Evolutionary conservation across 2,113 vertebrate species (phyloP), one percentile per base, ranked within the genome.

Genomic region (Polyodon spathula): DNA sequence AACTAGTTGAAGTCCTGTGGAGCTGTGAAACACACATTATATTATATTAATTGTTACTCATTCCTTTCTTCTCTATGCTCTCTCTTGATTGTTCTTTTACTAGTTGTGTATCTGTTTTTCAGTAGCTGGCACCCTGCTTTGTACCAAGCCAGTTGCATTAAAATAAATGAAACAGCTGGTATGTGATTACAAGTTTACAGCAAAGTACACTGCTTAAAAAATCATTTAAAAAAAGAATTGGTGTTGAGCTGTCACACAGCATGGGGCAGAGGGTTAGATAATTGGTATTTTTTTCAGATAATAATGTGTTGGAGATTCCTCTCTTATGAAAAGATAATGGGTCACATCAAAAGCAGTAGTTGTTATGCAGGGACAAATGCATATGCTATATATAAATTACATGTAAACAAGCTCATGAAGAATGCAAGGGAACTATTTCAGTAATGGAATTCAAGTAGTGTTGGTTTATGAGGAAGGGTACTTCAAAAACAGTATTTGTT

Each of bases 121-220:
- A 86, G 83, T 86, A 89, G 86, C 82, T 87, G 86, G 83, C 83
- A 88, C 81, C 78, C 84, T 87, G 84, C 81, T 80, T 86, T 89
- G 81, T 82, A 48, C 71, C 75, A 76, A 74, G 62, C 80, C 70
- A 60, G 70, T 70, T 66, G 44, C 74, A 73, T 60, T 82, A 69
- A 72, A 81, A 77, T 76, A 83, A 83, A 72, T 66, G 76, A 87
- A 88, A 88, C 82, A 87, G 80, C 85, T 88, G 84, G 78, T 84
- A 77, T 84, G 76, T 76, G 72, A 81, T 84, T 82, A 79, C 72
- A 87, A 81, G 81, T 82, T 85, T 69, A 75, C 77, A 60, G 69
- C 70, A 66, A 78, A 81, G 66, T 69, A 68, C 72, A 67, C 72
- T 79, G 73, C 73, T 83, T 83, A 58, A 68, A 65, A 81, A 84